Conservation (phyloP, 2,797 vertebrate genomes). For the Erpetoichthys calabaricus region DNA sequence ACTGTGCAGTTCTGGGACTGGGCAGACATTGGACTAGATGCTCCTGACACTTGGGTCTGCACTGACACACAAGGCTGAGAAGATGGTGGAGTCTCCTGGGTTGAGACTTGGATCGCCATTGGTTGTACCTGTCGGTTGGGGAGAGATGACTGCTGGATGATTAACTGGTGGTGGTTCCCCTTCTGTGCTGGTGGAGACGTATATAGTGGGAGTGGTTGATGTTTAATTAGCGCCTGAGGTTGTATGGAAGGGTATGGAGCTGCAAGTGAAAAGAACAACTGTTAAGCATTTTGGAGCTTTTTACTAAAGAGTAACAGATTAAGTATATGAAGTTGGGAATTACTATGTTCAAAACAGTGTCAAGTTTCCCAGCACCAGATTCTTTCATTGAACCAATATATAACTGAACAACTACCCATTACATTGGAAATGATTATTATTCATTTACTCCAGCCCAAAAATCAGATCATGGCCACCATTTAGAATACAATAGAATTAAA, state of each 20-base stretch:
- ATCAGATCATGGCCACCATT: no score
- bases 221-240: slow-evolving; percentile 74
- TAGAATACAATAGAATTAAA: no score
- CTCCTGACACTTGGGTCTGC: slow-evolving; percentile 30
- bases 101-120: slow-evolving; percentile 59
- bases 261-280: slow-evolving; percentile 34
- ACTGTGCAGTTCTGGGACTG: slow-evolving; percentile 26
- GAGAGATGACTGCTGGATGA: slow-evolving; percentile 48
- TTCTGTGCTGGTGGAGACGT: slow-evolving; percentile 49
- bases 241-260: slow-evolving; percentile 83
- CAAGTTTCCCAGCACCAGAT: no score
- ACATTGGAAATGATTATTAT: no score
- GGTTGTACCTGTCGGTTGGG: slow-evolving; percentile 75
- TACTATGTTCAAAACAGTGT: no score
- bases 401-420: no score
- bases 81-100: slow-evolving; percentile 43
- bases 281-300: not conserved
- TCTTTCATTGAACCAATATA: no score
- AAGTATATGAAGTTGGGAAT: no score
- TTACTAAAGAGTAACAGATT: no score
- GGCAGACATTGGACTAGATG: slow-evolving; percentile 14
- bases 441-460: no score
- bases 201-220: slow-evolving; percentile 59
- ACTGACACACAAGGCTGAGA: slow-evolving; percentile 57
- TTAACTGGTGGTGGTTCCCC: slow-evolving; percentile 68